Base-by-base conservation (phyloP, 2,888 invertebrate species). In the Scelioninae gen. 2 region DNA sequence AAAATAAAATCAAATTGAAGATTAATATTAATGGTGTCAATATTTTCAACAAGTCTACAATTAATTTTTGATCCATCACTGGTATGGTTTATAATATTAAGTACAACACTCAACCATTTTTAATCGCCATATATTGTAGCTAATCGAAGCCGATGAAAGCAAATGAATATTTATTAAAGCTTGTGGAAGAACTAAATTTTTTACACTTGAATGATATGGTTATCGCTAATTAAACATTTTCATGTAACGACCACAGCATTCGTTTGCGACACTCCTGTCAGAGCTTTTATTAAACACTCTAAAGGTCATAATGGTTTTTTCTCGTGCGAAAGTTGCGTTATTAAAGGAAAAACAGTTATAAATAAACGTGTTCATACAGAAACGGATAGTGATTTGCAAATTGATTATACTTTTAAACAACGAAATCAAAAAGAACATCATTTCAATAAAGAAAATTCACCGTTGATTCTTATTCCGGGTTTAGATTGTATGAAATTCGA, bases 21-120 rank as follows among this genome's bases (percentile, higher is more conserved):
- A 19, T 60, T 31, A 52, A 48, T 41, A 28, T 61, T 6, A 61
- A 69, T 37, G 69, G 61, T 0, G 55, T 69, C 3, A 6, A 41
- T n/a, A 39, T 70, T n/a, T 70, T 52, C 19, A 61, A 63, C 33
- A 70, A 63, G 63, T n/a, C n/a, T n/a, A n/a, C n/a, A n/a, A n/a
- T n/a, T n/a, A n/a, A n/a, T n/a, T n/a, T n/a, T n/a, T n/a, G n/a
- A n/a, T n/a, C n/a, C n/a, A n/a, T n/a, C n/a, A n/a, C n/a, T n/a
- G n/a, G 63, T n/a, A 57, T 25, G 28, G 11, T 63, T 15, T 9
- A 57, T 4, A 0, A 57, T 28, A 6, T 0, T n/a, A 15, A 45
- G 25, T 70, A 70, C 22, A 10, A 43, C 2, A 28, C 25, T 1
- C 10, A 64, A 0, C 70, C 64, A n/a, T 63, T 64, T 48, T 53